Conservation (phyloP, 1,140 invertebrate species). For the Triops longicaudatus region DNA sequence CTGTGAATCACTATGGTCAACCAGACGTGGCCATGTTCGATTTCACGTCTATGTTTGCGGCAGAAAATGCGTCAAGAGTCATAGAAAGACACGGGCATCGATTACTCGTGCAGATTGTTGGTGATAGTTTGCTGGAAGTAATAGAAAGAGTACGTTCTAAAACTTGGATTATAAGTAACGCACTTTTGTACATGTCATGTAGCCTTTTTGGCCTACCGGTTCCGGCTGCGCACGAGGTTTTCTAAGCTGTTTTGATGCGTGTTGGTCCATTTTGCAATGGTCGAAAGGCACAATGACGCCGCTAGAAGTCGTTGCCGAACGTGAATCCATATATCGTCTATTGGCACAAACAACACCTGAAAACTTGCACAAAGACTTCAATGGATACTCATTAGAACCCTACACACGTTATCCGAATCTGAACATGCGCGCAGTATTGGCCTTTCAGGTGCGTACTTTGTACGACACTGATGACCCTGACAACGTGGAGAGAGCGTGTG, state of each 20-base stretch:
- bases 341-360: slow-evolving; percentile 92
- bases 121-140: slow-evolving; percentile 89
- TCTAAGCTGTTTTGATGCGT: slow-evolving; percentile 87
- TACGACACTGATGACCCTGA: slow-evolving; percentile 53
- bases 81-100: slow-evolving; percentile 66
- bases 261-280: slow-evolving; percentile 88
- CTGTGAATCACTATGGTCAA: slow-evolving; percentile 95
- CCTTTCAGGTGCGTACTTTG: slow-evolving; percentile 51
- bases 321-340: slow-evolving; percentile 86
- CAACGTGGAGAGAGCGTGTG: slow-evolving; percentile 40
- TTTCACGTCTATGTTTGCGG: slow-evolving; percentile 97
- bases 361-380: slow-evolving; percentile 82
- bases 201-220: slow-evolving; percentile 97
- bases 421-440: slow-evolving; percentile 49
- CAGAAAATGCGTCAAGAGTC: slow-evolving; percentile 83
- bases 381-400: slow-evolving; percentile 82
- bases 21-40: slow-evolving; percentile 99
- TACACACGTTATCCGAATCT: slow-evolving; percentile 59
- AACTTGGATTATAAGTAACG: not conserved
- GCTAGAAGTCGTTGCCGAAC: slow-evolving; percentile 78
- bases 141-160: not conserved
- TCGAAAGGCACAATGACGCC: slow-evolving; percentile 56
- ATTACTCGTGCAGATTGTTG: slow-evolving; percentile 80
- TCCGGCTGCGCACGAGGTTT: slow-evolving; percentile 96
- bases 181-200: slow-evolving; percentile 29